Evolutionary conservation across 2,888 invertebrate genomes (phyloP).

Genomic region (Cheilosia scutellata): DNA sequence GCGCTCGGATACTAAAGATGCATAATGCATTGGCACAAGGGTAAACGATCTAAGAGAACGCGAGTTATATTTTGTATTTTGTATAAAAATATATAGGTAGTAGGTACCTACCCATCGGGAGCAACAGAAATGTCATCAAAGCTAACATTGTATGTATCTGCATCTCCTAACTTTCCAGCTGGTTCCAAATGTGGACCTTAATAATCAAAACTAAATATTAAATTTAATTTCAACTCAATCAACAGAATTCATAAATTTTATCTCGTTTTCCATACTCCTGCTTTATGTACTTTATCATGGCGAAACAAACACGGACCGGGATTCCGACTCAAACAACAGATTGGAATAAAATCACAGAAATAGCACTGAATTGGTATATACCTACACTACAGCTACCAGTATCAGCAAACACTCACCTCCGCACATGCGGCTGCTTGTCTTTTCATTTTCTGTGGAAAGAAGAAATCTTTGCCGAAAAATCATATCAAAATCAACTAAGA

Average conservation of each 20-base stretch:
- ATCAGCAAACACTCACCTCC: neutral
- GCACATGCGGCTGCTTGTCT: slow-evolving; percentile 1
- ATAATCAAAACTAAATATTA: slow-evolving; percentile 52
- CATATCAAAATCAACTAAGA: slow-evolving; percentile 26
- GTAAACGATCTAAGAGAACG: no score
- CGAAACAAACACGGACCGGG: neutral
- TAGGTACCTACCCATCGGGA: no score
- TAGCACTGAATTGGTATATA: neutral
- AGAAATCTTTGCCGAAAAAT: slow-evolving; percentile 28
- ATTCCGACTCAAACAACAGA: neutral
- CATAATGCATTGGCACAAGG: no score
- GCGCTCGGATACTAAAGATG: no score
- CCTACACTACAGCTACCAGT: neutral
- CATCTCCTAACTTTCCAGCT: neutral
- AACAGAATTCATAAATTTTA: slow-evolving; percentile 44
- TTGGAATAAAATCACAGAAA: slow-evolving; percentile 35
- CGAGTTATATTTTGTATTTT: no score
- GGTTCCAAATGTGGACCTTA: neutral
- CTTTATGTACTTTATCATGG: neutral
- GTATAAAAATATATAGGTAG: no score
- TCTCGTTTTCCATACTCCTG: slow-evolving; percentile 8
- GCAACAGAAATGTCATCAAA: no score
- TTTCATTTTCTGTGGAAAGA: neutral
- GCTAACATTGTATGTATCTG: no score
- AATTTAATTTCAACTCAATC: slow-evolving; percentile 42